These are phyloP conservation scores for Leptobrachium leishanense DNA, from an alignment of 2,113 vertebrate genomes.

Conservation along the genomic window DNA sequence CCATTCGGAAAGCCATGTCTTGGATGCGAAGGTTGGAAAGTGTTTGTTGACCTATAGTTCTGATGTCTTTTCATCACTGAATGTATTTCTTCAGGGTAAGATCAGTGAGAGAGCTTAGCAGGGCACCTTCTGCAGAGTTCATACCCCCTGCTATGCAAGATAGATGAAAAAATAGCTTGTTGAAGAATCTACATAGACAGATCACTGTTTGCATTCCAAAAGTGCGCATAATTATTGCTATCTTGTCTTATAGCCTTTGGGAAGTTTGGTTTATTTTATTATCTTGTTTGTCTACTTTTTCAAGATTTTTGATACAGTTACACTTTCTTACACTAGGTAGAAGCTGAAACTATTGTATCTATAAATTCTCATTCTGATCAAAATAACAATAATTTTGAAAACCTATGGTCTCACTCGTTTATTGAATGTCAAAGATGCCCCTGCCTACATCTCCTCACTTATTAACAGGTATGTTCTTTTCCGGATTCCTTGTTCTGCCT, in stretches of 20 bases:
- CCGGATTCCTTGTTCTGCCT: too few species aligned
- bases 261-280: not conserved
- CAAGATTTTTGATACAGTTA: not conserved
- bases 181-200: slow-evolving; percentile 46
- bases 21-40: slow-evolving; percentile 33
- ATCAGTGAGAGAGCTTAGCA: slow-evolving; percentile 34
- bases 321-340: not conserved
- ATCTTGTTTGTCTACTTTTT: not conserved
- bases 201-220: slow-evolving; percentile 33
- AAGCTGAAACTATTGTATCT: too few species aligned
- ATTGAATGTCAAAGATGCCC: too few species aligned
- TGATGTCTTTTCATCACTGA: slow-evolving; percentile 31
- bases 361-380: too few species aligned
- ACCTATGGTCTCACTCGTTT: too few species aligned
- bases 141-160: slow-evolving; percentile 32
- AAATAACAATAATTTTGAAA: too few species aligned
- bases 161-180: slow-evolving; percentile 17
- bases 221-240: slow-evolving; percentile 39
- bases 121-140: slow-evolving; percentile 46
- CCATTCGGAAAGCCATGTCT: slow-evolving; percentile 13
- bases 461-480: too few species aligned
- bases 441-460: too few species aligned
- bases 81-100: slow-evolving; percentile 46
- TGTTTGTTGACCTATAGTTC: slow-evolving; percentile 46
- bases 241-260: slow-evolving; percentile 1